These are phyloP conservation scores for Mallotus villosus DNA, from an alignment of 2,797 vertebrate species.

Conservation along the genomic window DNA sequence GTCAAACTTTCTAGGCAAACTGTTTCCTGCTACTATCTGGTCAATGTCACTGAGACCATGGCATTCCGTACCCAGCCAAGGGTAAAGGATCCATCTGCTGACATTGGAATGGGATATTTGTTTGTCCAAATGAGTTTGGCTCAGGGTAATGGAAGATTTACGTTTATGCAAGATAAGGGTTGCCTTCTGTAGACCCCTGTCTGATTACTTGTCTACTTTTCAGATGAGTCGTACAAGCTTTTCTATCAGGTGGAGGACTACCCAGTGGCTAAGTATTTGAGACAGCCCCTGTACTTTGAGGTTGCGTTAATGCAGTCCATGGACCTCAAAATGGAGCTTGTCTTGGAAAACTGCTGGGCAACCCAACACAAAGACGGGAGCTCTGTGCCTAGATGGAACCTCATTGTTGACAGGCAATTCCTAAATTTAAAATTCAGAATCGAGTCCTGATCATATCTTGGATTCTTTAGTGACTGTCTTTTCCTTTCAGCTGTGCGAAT, in stretches of 20 bases:
- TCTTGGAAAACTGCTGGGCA: slow-evolving; percentile 78
- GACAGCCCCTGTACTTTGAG: slow-evolving; percentile 74
- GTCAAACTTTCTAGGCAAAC: slow-evolving; percentile 52
- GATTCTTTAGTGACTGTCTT: rapidly evolving
- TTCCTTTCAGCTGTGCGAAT: slow-evolving; percentile 67
- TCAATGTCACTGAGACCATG: slow-evolving; percentile 56
- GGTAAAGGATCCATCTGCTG: slow-evolving; percentile 43
- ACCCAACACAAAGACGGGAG: slow-evolving; percentile 56
- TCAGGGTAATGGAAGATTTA: slow-evolving; percentile 55
- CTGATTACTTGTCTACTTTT: not conserved
- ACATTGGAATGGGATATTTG: slow-evolving; percentile 65
- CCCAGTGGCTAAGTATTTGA: slow-evolving; percentile 66
- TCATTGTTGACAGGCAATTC: slow-evolving; percentile 69
- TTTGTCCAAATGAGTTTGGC: slow-evolving; percentile 67
- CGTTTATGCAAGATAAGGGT: too few relatives aligned
- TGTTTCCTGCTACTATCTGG: slow-evolving; percentile 68
- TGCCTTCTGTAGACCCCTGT: not conserved
- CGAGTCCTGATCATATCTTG: not conserved
- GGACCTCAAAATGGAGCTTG: slow-evolving; percentile 67
- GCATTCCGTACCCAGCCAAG: slow-evolving; percentile 47
- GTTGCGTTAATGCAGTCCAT: slow-evolving; percentile 61
- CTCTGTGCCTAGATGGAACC: slow-evolving; percentile 72
- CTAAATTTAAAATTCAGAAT: not conserved
- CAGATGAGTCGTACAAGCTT: slow-evolving; percentile 59
- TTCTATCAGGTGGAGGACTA: slow-evolving; percentile 68